Conservation (phyloP, 2,888 invertebrate species). For the Ochropacha duplaris region DNA sequence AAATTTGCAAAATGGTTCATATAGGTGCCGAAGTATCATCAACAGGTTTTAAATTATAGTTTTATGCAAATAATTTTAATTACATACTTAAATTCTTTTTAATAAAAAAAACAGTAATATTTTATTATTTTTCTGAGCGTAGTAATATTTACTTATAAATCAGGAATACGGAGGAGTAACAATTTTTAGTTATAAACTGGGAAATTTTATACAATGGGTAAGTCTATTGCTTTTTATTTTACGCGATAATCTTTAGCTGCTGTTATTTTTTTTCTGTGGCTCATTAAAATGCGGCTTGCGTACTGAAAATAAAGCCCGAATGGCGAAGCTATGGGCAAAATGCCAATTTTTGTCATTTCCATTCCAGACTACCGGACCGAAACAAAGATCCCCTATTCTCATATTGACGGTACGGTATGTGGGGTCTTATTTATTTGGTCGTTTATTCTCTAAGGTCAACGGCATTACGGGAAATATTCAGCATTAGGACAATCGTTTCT, state of each 20-base stretch:
- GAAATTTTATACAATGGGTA: neutral
- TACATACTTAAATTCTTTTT: too few species aligned
- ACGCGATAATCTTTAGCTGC: neutral
- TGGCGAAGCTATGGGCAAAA: slow-evolving; percentile 49
- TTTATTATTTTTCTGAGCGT: too few species aligned
- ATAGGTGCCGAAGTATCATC: too few species aligned
- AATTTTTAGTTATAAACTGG: neutral
- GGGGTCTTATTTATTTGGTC: slow-evolving; percentile 35
- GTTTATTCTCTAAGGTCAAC: slow-evolving; percentile 35
- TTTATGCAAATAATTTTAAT: too few species aligned
- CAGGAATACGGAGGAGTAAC: too few species aligned
- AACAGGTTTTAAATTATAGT: too few species aligned
- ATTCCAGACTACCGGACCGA: slow-evolving; percentile 32
- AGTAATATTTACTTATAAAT: too few species aligned
- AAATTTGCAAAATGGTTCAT: too few species aligned
- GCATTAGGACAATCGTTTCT: slow-evolving; percentile 6
- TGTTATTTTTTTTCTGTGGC: slow-evolving; percentile 33
- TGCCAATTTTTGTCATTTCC: slow-evolving; percentile 69
- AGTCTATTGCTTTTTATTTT: neutral
- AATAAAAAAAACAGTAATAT: too few species aligned
- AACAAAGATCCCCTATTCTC: slow-evolving; percentile 28
- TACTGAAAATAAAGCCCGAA: slow-evolving; percentile 64
- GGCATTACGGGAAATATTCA: slow-evolving; percentile 39
- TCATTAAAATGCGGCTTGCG: slow-evolving; percentile 72
- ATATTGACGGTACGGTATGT: slow-evolving; percentile 10